A percentile compares a stretch with the other conserved stretches of the same genome.
These are phyloP conservation scores for Coturnix japonica DNA, from an alignment of 2,113 vertebrate genomes.

Conservation along the genomic window DNA sequence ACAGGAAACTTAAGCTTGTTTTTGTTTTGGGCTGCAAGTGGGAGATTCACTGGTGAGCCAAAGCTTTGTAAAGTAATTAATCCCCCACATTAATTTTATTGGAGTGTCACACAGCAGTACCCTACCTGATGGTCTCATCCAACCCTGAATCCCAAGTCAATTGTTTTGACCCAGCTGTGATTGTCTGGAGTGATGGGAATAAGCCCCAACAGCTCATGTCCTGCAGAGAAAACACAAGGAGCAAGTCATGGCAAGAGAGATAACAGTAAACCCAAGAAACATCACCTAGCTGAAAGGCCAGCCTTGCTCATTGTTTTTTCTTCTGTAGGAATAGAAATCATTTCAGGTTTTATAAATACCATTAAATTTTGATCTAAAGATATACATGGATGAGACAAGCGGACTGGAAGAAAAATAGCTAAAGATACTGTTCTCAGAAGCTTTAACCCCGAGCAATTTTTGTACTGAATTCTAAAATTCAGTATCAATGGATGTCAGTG, in stretches of 20 bases:
- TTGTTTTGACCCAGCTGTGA: background rate
- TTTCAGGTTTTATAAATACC: background rate
- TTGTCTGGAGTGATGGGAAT: background rate
- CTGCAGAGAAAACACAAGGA: background rate
- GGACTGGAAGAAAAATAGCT: background rate
- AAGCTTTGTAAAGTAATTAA: background rate
- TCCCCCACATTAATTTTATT: background rate
- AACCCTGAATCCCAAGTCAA: background rate
- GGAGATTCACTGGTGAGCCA: background rate
- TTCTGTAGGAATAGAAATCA: background rate
- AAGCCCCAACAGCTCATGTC: background rate
- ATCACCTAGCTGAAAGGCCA: background rate
- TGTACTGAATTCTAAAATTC: background rate
- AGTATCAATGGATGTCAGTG: background rate
- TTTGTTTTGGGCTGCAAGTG: accelerated
- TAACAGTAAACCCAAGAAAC: background rate
- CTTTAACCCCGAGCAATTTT: background rate
- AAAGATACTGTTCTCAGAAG: background rate
- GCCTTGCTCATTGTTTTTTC: background rate
- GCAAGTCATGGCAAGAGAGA: background rate
- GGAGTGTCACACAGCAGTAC: background rate
- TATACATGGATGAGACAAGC: background rate
- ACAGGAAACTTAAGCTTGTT: background rate
- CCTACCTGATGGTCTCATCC: background rate
- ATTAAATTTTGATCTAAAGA: background rate